Evolutionary conservation across 1,140 invertebrate species (phyloP).

Genomic region (Bombus confusus): DNA sequence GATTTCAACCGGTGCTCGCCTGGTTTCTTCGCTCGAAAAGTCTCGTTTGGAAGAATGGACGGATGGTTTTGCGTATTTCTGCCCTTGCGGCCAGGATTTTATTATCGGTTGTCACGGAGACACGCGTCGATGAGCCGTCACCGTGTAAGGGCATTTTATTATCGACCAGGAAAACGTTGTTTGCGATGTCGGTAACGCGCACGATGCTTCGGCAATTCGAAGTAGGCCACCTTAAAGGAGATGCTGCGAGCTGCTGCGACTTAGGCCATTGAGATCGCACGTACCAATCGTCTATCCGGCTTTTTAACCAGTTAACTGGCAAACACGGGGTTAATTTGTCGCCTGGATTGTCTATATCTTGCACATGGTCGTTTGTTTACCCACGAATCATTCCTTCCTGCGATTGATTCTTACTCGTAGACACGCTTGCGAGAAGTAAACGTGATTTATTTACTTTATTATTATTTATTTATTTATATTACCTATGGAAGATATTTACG

Average conservation of each 20-base stretch:
- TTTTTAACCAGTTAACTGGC: neutral
- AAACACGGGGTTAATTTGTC: neutral
- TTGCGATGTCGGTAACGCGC: slow-evolving; percentile 35
- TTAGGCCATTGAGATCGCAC: neutral
- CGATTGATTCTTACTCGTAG: too few relatives aligned
- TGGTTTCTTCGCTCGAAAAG: slow-evolving; percentile 10
- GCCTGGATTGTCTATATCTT: neutral
- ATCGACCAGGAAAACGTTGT: slow-evolving; percentile 57
- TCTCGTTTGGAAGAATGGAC: neutral
- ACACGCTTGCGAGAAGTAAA: too few relatives aligned
- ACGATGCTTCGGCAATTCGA: slow-evolving; percentile 50
- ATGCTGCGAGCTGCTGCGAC: neutral
- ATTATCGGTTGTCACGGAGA: slow-evolving; percentile 28
- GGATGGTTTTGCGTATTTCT: neutral
- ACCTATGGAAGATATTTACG: too few relatives aligned
- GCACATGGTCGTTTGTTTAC: neutral
- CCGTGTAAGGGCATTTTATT: slow-evolving; percentile 45
- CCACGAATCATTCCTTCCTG: neutral
- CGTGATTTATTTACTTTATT: too few relatives aligned
- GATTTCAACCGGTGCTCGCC: too few relatives aligned
- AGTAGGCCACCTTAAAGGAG: slow-evolving; percentile 70
- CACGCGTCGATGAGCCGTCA: slow-evolving; percentile 37
- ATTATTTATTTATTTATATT: too few relatives aligned
- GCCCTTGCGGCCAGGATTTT: neutral
- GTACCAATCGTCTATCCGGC: neutral